phyloP scores from a whole-genome alignment of 1,140 invertebrate species.

The Brachionus rotundiformis region DNA sequence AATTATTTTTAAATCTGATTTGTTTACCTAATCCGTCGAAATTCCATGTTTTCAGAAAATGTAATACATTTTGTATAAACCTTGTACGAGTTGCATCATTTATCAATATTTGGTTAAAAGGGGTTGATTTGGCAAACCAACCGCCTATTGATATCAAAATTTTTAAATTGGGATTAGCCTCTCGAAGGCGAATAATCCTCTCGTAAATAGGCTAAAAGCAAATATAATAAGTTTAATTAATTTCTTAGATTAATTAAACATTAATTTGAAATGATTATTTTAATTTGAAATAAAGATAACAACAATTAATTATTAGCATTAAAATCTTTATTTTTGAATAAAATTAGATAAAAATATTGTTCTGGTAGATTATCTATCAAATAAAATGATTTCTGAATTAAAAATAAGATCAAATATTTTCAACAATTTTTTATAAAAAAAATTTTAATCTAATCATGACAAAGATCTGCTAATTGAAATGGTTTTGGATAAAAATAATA shows the following conservation, averaged over 20 bases:
- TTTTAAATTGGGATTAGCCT: slow-evolving; percentile 72
- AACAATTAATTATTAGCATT: no score
- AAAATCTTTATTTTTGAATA: no score
- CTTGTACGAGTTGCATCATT: slow-evolving; percentile 67
- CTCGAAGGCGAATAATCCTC: slow-evolving; percentile 71
- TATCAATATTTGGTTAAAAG: slow-evolving; percentile 54
- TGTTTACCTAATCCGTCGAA: slow-evolving; percentile 82
- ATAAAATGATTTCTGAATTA: no score
- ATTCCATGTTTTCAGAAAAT: slow-evolving; percentile 83
- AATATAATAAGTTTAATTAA: no score
- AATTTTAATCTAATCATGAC: not conserved
- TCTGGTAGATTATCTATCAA: no score
- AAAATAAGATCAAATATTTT: no score
- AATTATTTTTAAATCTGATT: no score
- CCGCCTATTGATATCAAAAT: slow-evolving; percentile 77
- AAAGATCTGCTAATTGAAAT: no score
- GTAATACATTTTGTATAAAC: slow-evolving; percentile 67
- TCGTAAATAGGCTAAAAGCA: slow-evolving; percentile 68
- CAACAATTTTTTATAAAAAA: not conserved
- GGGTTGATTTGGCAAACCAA: slow-evolving; percentile 71
- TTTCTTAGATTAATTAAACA: no score
- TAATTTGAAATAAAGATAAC: no score
- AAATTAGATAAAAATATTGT: no score
- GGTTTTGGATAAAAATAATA: not conserved
- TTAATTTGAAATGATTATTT: no score